Base-by-base conservation (phyloP, 2,888 invertebrate species). In the Calameuta pallipes region DNA sequence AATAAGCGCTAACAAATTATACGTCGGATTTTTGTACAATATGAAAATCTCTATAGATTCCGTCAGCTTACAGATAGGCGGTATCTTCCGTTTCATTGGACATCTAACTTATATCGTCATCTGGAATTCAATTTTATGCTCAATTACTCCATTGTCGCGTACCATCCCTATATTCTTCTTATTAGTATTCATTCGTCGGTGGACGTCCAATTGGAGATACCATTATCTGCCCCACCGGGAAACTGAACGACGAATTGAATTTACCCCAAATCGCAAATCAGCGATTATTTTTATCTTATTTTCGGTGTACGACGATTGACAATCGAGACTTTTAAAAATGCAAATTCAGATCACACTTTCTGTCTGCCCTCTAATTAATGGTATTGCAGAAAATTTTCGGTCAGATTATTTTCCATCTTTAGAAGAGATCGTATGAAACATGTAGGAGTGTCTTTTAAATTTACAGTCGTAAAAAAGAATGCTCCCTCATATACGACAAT, bases 61-160 rank as follows among this genome's bases (percentile, higher is more conserved):
- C 75, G 34, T 15, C 78, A 56, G 37, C 70, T 56, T 23, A 0
- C 56, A 56, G 33, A 34, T 71, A 12, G 69, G 35, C 74, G 31
- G 35, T 71, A 75, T 69, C 69, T 78, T 78, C 76, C 76, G 73
- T 75, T 73, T 78, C 78, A 75, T 73, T 56, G 76, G 75, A 76
- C 80, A 71, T 78, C 80, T 76, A 83, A 83, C 82, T 83, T 83
- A 83, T 81, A 82, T 84, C 82, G 79, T 81, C 76, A 80, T 79
- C 79, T 82, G 81, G 82, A 83, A 83, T 79, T 84, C 83, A 79
- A 84, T 84, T 84, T 84, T 82, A 83, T 82, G 83, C 80, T 82
- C 82, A 84, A 84, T 84, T 84, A 84, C 78, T 78, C 23, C 23
- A 56, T 23, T 56, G 23, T 56, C 56, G 56, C 23, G 9, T 1